Percentiles rank a stretch among this genome's conserved stretches.
phyloP scores from a whole-genome alignment of 1,140 invertebrate species.

The Pomacea maculata region DNA sequence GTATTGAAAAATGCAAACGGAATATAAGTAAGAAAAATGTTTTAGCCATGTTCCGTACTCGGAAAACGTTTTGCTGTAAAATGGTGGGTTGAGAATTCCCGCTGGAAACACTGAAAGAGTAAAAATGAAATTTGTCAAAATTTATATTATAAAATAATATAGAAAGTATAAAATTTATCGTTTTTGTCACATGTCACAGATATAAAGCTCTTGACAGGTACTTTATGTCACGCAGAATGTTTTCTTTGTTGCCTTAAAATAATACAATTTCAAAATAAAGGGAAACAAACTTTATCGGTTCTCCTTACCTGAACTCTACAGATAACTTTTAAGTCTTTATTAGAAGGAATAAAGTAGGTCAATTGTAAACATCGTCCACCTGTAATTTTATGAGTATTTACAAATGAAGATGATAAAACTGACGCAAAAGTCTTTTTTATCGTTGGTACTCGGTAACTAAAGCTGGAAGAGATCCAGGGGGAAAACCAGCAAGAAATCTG shows the following conservation, averaged over 20 bases:
- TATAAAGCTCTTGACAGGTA: neutral
- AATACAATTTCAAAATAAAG: conserved; percentile 14
- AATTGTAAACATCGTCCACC: too few relatives aligned
- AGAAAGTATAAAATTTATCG: neutral
- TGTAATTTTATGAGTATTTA: too few relatives aligned
- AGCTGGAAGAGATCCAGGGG: too few relatives aligned
- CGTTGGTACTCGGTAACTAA: too few relatives aligned
- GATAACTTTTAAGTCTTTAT: too few relatives aligned
- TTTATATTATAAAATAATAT: neutral
- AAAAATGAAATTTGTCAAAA: neutral
- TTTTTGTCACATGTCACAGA: neutral
- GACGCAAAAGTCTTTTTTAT: too few relatives aligned
- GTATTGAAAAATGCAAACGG: neutral
- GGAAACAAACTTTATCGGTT: too few relatives aligned
- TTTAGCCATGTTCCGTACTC: conserved; percentile 57
- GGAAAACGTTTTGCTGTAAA: conserved; percentile 69
- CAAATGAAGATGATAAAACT: too few relatives aligned
- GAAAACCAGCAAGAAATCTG: too few relatives aligned
- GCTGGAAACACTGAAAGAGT: conserved; percentile 68
- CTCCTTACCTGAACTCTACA: too few relatives aligned
- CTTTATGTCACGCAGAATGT: too few relatives aligned
- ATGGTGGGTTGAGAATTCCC: conserved; percentile 74
- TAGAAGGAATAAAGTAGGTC: too few relatives aligned
- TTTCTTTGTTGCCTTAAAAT: neutral
- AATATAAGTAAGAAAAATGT: neutral